A percentile compares a stretch with the other conserved stretches of the same genome.
These are phyloP conservation scores for Nixonia krombeini DNA, from an alignment of 1,140 invertebrate genomes.

Conservation along the genomic window DNA sequence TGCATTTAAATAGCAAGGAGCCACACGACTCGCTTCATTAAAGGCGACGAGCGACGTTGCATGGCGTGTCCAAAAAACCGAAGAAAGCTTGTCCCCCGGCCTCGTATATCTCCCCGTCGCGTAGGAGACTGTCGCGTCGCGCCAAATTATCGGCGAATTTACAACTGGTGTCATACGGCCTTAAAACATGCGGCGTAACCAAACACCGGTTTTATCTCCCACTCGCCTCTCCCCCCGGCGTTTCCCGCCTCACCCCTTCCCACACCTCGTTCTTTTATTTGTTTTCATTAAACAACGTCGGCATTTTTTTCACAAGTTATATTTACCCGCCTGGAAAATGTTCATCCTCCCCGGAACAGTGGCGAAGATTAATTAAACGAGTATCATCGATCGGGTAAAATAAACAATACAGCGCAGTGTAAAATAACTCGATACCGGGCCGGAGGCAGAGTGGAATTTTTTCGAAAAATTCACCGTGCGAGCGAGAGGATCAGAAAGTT, in stretches of 20 bases:
- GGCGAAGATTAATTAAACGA: slow-evolving; percentile 40
- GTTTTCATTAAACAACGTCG: slow-evolving; percentile 28
- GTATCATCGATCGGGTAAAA: slow-evolving; percentile 39
- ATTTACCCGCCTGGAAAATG: slow-evolving; percentile 30
- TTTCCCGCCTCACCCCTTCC: neutral
- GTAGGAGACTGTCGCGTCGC: slow-evolving; percentile 3
- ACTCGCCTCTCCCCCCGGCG: neutral
- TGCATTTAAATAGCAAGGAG: slow-evolving; percentile 40
- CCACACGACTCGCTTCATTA: slow-evolving; percentile 40
- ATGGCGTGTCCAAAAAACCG: slow-evolving; percentile 19
- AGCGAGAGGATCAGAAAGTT: neutral
- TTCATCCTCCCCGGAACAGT: slow-evolving; percentile 20
- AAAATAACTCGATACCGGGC: slow-evolving; percentile 20
- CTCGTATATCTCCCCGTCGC: slow-evolving; percentile 1
- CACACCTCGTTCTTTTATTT: slow-evolving; percentile 3
- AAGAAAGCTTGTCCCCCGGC: slow-evolving; percentile 8
- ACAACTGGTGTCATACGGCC: slow-evolving; percentile 12
- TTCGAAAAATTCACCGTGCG: slow-evolving; percentile 6
- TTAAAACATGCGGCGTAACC: slow-evolving; percentile 9
- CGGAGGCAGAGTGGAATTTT: slow-evolving; percentile 18
- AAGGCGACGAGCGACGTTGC: slow-evolving; percentile 31
- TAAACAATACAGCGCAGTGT: slow-evolving; percentile 25
- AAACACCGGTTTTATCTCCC: slow-evolving; percentile 7
- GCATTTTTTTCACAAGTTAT: slow-evolving; percentile 28
- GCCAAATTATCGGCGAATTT: slow-evolving; percentile 15